Base-by-base conservation (phyloP, 92 coral and sea anemone genomes). In the Micromussa lordhowensis region DNA sequence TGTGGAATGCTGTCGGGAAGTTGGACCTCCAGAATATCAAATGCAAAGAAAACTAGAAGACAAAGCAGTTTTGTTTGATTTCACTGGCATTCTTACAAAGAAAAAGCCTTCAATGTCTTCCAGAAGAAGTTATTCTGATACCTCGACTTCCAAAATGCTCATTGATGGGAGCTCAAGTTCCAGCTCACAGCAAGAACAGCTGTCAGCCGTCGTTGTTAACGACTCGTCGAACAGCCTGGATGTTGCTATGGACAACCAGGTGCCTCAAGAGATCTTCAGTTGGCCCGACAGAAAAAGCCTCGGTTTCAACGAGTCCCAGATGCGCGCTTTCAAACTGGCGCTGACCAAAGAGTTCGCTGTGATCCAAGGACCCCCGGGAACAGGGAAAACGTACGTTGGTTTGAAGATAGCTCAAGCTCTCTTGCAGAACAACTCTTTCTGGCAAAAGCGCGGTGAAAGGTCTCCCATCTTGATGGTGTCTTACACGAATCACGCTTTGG, bases 281-380 rank as follows among this genome's bases (percentile, higher is more conserved):
- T 96, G 99, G 99, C 98, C 99, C 63, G 88, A 90, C 75, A 91
- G 90, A 44, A 88, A 96, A 53, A 93, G 87, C 69, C 80, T 96
- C 57, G 99, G 96, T 34, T 77, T 96, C 51, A 92, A 96, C 82
- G 96, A 95, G 15, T 96, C 99, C 1, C 99, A 96, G 87, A 90
- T 92, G 86, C 92, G 76, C 24, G 99, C 99, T 48, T 96, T 91
- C 78, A 95, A 93, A 55, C 84, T 91, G 40, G 99, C 99, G 26
- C 89, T 96, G 80, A 94, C 96, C 57, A 95, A 89, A 61, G 84
- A 91, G 82, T 95, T 96, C 73, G 94, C 98, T 6, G 93, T 96
- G 44, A 96, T 96, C 21, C 99, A 96, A 80, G 99, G 99, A 18
- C 99, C 99, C 17, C 99, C 99, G 0, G 99, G 99, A 5, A 96